Conservation (phyloP, 2,797 vertebrate genomes). For the Acanthornis magna region DNA sequence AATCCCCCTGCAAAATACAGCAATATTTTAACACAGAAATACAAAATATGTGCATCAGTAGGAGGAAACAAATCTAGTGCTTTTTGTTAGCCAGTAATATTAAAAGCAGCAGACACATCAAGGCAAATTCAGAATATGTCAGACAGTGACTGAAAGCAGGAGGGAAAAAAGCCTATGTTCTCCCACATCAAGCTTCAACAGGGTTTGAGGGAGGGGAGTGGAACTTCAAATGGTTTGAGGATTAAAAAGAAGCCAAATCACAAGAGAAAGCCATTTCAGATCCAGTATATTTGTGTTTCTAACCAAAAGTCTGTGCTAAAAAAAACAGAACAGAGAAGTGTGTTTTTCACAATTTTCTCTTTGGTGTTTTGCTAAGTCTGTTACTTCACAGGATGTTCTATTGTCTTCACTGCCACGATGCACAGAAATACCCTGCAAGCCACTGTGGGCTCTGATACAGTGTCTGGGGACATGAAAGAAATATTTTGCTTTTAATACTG, state of each 20-base stretch:
- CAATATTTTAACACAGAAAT: not conserved
- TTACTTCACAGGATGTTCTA: slow-evolving; percentile 63
- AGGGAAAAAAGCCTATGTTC: slow-evolving; percentile 28
- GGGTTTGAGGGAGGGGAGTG: slow-evolving; percentile 38
- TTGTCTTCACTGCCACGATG: slow-evolving; percentile 33
- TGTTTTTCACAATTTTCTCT: slow-evolving; percentile 56
- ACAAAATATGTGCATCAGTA: slow-evolving; percentile 9
- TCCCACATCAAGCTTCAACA: slow-evolving; percentile 56
- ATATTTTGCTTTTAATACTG: not conserved
- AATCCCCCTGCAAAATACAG: not conserved
- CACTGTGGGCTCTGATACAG: slow-evolving; percentile 2
- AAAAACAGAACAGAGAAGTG: slow-evolving; percentile 38
- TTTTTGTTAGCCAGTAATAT: slow-evolving; percentile 38
- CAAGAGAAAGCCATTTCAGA: slow-evolving; percentile 39
- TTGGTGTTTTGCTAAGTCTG: slow-evolving; percentile 47
- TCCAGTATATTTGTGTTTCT: slow-evolving; percentile 20
- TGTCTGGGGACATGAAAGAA: not conserved
- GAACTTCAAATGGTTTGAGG: slow-evolving; percentile 23
- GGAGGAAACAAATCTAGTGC: not conserved
- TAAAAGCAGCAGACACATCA: slow-evolving; percentile 58
- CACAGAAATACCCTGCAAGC: slow-evolving; percentile 30
- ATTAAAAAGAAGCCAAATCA: slow-evolving; percentile 52
- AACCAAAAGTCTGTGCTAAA: not conserved
- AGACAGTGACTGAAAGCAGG: slow-evolving; percentile 62
- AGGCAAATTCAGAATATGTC: slow-evolving; percentile 33